These are phyloP conservation scores for Megaceryle torquata DNA, from an alignment of 2,113 vertebrate genomes.

Conservation along the genomic window DNA sequence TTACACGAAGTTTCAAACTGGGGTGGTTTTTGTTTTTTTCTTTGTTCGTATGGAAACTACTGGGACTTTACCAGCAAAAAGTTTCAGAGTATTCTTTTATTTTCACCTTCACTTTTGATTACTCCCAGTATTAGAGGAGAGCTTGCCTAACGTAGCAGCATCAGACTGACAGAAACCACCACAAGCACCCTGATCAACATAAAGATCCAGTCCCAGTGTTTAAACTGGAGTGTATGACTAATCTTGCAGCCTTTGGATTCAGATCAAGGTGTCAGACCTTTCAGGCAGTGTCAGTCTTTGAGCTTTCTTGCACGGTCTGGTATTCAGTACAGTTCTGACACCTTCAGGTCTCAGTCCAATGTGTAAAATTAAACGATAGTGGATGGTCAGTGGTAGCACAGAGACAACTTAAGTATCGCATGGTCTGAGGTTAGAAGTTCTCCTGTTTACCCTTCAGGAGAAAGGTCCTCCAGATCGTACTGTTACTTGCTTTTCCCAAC, in stretches of 20 bases:
- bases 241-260: not conserved
- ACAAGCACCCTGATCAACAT: not conserved
- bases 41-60: not conserved
- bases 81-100: not conserved
- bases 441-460: not conserved
- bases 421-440: not conserved
- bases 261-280: not conserved
- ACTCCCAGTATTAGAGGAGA: not conserved
- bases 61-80: not conserved
- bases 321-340: not conserved
- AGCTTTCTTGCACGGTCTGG: not conserved
- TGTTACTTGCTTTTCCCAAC: not conserved
- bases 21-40: not conserved
- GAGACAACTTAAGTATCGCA: not conserved
- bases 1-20: not conserved
- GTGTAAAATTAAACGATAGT: not conserved
- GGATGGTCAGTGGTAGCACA: not conserved
- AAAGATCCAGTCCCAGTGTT: not conserved
- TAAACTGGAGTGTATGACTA: not conserved
- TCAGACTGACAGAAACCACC: not conserved
- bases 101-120: not conserved
- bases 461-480: accelerated
- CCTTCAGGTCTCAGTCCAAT: not conserved
- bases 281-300: not conserved
- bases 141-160: not conserved